A percentile compares a stretch with the other conserved stretches of the same genome.
phyloP scores from a whole-genome alignment of 2,797 vertebrate species.

The Silurus aristotelis region DNA sequence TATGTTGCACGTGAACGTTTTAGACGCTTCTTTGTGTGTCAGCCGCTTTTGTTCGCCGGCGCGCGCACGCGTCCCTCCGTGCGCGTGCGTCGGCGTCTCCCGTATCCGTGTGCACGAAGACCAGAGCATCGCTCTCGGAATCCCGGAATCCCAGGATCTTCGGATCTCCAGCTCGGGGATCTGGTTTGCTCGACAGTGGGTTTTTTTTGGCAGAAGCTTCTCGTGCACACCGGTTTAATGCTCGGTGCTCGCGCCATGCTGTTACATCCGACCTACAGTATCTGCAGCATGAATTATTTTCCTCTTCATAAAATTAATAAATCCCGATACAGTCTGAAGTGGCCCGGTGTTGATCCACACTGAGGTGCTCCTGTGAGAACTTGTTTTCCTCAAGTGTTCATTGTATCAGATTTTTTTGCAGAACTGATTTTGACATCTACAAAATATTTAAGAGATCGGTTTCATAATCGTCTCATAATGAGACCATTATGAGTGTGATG shows the following conservation, averaged over 20 bases:
- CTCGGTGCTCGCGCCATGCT: not conserved
- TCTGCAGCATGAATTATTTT: constrained; percentile 49
- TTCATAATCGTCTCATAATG: not conserved
- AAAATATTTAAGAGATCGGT: not conserved
- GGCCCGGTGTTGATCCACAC: not conserved
- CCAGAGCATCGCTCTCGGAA: not conserved
- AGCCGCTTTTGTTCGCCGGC: constrained; percentile 55
- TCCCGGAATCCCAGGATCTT: no score
- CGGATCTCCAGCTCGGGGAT: no score
- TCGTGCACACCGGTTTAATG: not conserved
- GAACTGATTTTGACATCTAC: not conserved
- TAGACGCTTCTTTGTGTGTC: constrained; percentile 61
- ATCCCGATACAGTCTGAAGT: no score
- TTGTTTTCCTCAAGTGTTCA: not conserved
- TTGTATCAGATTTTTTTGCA: not conserved
- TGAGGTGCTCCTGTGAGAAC: not conserved
- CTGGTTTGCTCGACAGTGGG: no score
- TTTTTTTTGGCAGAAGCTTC: not conserved
- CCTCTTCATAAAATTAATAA: not conserved
- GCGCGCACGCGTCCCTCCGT: not conserved
- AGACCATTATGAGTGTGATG: not conserved
- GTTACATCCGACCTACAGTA: constrained; percentile 36
- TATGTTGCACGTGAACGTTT: no score
- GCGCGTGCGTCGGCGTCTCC: constrained; percentile 7
- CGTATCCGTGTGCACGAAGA: not conserved